Base-by-base conservation (phyloP, 2,797 vertebrate species). In the Peromyscus attwateri region DNA sequence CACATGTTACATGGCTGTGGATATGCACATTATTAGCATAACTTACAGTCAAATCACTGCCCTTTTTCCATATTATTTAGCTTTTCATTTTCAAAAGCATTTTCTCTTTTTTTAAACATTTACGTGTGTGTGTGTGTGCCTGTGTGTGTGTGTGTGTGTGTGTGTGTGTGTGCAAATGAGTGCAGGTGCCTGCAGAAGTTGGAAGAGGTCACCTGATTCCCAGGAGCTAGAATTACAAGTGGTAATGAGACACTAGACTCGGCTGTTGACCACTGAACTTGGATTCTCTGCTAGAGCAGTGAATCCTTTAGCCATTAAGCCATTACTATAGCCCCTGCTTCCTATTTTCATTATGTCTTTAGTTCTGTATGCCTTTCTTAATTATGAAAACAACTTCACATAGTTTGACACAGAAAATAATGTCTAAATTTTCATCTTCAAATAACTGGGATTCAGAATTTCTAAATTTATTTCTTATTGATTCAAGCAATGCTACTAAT, bases 381-480 rank as follows among this genome's bases (percentile, higher is more conserved):
- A 34, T 98, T 93, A 29, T 4, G 66, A 97, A 97, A 76, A 16
- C 13, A 68, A 88, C 34, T 93, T 92, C 40, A 71, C 43, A 84
- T 88, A 77, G 2, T 52, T 95, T 96, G 16, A 70, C 77, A 34
- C 34, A 49, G 83, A 55, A 14, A 96, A 43, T 21, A 95, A 3
- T 92, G 49, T 92, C 60, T 64, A 79, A 92, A 2, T 70, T 8
- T 82, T 23, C 68, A 40, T 76, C 62, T 75, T 95, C 37, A 92
- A 62, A 57, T 90, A 1, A 52, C 8, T 29, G 34, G 49, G 1
- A 10, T 97, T 83, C 6, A 68, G 16, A 40, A 23, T 68, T 90
- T 31, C 64, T 70, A 27, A 75, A 91, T 93, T 43, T 4, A 93
- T 97, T 80, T 90, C 12, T 71, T 95, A 12, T 76, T 70, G 52